Base-by-base conservation (phyloP, 2,113 vertebrate genomes). In the Pycnonotus jocosus region DNA sequence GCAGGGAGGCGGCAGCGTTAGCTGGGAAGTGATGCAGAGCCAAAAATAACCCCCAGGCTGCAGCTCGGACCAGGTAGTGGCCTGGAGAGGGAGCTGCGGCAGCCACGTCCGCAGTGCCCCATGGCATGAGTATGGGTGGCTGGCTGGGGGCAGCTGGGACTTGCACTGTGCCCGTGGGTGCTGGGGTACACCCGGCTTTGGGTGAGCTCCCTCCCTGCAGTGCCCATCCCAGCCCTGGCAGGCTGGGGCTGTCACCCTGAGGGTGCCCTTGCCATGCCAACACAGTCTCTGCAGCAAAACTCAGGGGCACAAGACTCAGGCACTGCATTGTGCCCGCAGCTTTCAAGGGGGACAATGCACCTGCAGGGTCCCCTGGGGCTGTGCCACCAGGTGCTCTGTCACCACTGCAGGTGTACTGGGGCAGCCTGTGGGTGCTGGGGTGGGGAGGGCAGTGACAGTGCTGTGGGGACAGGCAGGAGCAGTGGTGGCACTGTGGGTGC, bases 41-140 rank as follows among this genome's bases (percentile, higher is more conserved):
- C 93, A 93, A 96, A 96, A 96, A 96, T 92, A 96, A 91, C 66
- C 74, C 93, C 91, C 31, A 0, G 50, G 86, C 93, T 86, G 89
- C 21, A 0, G 80, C 91, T 95, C 68, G 33, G 83, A 45, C 82
- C 83, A 37, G 86, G 76, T 51, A 64, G 48, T 2, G 21, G 48
- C 1, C 21, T 14, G 7, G 38, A 84, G 74, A 1, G 2, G 66
- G 73, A 80, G 93, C 69, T 84, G 88, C 10, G 0, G 88, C 81
- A 78, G 70, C 86, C 70, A 6, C 3, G 6, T 40, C 62, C 3
- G 11, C 89, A 23, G 68, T 7, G 64, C 42, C 88, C 94, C 54
- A 0, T 0, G 19, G 77, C 76, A 31, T 7, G 2, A 2, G 69
- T 0, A 31, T 7, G 2, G 2, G 69, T 0, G 28, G 27, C 71